Evolutionary conservation across 2,888 invertebrate species (phyloP).

Genomic region (Gastracanthus pulcherrimus): DNA sequence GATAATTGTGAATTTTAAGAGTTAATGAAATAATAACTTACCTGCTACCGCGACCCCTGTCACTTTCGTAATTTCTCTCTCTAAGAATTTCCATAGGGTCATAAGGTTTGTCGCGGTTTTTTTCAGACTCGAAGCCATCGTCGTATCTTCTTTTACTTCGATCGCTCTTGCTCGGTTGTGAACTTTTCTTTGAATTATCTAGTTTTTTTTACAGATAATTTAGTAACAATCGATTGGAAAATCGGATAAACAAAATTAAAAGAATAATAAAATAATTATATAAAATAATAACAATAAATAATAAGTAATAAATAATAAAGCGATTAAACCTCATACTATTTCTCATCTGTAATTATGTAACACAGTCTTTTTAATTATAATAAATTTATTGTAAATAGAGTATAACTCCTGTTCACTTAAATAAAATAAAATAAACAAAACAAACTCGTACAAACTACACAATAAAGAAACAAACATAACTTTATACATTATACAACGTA

Average conservation of each 20-base stretch:
- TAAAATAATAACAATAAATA: too few species aligned
- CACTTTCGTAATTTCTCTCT: slow-evolving; percentile 65
- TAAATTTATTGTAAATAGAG: not conserved
- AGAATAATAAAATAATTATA: not conserved
- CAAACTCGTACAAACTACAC: too few species aligned
- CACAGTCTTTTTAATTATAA: not conserved
- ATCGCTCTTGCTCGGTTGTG: slow-evolving; percentile 60
- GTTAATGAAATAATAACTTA: slow-evolving; percentile 20
- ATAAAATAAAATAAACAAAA: too few species aligned
- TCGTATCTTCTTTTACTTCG: slow-evolving; percentile 65
- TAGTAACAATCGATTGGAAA: too few species aligned
- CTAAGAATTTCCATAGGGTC: slow-evolving; percentile 72
- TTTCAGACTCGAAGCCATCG: slow-evolving; percentile 64
- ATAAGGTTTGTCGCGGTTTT: slow-evolving; percentile 67
- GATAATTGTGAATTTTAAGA: not conserved
- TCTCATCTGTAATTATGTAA: not conserved
- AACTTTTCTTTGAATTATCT: slow-evolving; percentile 44
- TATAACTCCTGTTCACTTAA: too few species aligned
- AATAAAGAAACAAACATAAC: too few species aligned
- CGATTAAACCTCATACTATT: too few species aligned
- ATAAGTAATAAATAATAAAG: too few species aligned
- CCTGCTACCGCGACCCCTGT: slow-evolving; percentile 43
- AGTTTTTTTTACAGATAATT: too few species aligned
- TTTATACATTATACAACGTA: too few species aligned
- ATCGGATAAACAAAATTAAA: too few species aligned